Evolutionary conservation across 2,797 vertebrate species (phyloP).

Genomic region (Poecilia velifera): DNA sequence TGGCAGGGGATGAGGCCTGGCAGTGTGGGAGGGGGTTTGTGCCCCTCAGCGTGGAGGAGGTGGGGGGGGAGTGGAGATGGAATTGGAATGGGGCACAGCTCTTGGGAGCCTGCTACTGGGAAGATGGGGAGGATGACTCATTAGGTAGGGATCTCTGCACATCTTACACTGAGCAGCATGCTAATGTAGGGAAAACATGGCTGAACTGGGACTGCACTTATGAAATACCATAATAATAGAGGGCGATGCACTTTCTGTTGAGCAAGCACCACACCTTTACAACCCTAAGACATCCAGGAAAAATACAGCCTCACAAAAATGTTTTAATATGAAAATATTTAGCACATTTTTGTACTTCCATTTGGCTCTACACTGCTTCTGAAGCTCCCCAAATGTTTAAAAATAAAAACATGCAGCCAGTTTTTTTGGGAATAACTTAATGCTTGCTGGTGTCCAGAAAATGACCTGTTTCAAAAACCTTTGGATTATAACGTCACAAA

Average conservation of each 20-base stretch:
- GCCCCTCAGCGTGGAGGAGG: conserved; percentile 49
- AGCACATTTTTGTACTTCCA: no score
- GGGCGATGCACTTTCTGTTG: conserved; percentile 14
- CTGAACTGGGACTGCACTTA: conserved; percentile 45
- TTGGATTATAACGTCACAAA: no score
- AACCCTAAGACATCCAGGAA: not conserved
- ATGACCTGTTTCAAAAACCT: no score
- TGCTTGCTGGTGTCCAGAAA: no score
- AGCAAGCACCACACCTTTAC: conserved; percentile 11
- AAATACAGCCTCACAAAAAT: not conserved
- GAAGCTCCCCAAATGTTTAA: no score
- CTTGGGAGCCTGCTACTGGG: no score
- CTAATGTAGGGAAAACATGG: conserved; percentile 62
- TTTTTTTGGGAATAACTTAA: no score
- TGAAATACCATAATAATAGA: conserved; percentile 18
- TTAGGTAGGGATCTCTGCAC: conserved; percentile 74
- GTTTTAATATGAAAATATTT: not conserved
- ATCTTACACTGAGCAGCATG: conserved; percentile 67
- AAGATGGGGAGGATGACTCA: conserved; percentile 68
- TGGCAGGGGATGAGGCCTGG: conserved; percentile 57
- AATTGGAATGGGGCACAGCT: conserved; percentile 68
- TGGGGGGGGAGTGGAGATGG: conserved; percentile 11
- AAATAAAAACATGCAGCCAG: no score
- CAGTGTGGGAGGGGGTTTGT: conserved; percentile 46
- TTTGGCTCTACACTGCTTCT: no score